Percentiles rank a stretch among this genome's conserved stretches.
phyloP scores from a whole-genome alignment of 2,888 invertebrate genomes.

The Polylopha cassiicola region DNA sequence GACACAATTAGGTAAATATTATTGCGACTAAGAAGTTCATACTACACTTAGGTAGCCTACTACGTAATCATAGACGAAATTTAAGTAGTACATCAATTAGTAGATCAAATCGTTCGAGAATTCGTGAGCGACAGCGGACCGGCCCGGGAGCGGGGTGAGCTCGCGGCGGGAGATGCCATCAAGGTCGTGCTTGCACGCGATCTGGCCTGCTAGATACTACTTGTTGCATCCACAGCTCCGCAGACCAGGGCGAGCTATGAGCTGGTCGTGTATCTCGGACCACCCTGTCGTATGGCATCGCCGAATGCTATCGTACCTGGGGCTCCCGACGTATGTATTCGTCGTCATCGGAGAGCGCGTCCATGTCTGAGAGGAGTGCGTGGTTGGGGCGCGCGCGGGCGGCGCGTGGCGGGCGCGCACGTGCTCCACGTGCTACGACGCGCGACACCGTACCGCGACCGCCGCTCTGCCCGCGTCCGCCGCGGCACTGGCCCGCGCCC shows the following conservation, averaged over 20 bases:
- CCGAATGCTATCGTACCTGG: constrained; percentile 52
- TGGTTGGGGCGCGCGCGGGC: constrained; percentile 42
- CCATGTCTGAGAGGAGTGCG: constrained; percentile 54
- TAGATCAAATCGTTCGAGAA: constrained; percentile 18
- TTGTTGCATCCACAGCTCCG: constrained; percentile 55
- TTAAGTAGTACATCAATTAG: constrained; percentile 17
- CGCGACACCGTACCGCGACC: constrained; percentile 30
- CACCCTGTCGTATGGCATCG: constrained; percentile 23
- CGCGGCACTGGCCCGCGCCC: constrained; percentile 62
- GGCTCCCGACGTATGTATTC: constrained; percentile 66
- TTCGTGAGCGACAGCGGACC: constrained; percentile 23
- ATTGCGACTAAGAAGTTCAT: too few species aligned
- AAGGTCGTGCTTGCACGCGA: constrained; percentile 64
- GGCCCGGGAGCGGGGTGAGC: constrained; percentile 45
- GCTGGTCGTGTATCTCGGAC: constrained; percentile 32
- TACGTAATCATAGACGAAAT: constrained; percentile 9
- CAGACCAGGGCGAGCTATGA: constrained; percentile 18
- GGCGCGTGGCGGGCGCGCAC: constrained; percentile 63
- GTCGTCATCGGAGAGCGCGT: constrained; percentile 74
- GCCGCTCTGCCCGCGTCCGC: constrained; percentile 70
- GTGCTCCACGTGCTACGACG: constrained; percentile 59
- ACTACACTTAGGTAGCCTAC: too few species aligned
- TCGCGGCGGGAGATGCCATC: constrained; percentile 47
- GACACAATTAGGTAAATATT: too few species aligned
- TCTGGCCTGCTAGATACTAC: constrained; percentile 46